A percentile compares a stretch with the other conserved stretches of the same genome.
Evolutionary conservation across 1,140 invertebrate genomes (phyloP).

Genomic region (Reticulitermes speratus): DNA sequence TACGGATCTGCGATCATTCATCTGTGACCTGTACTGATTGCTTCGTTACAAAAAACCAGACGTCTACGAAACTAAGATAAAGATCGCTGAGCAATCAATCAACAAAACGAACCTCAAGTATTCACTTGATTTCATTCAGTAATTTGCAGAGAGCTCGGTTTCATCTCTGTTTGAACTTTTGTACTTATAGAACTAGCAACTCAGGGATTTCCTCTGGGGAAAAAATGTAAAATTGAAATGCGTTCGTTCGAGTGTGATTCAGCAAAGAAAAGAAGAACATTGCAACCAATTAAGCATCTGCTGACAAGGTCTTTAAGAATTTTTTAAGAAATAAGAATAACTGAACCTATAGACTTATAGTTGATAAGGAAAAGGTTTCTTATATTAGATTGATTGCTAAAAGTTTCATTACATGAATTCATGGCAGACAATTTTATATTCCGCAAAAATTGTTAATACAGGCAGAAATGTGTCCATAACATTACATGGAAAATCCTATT

Average conservation of each 20-base stretch:
- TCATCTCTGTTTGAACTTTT: conserved; percentile 12
- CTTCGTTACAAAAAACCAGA: conserved; percentile 5
- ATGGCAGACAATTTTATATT: not conserved
- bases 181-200: not conserved
- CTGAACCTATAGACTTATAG: not conserved
- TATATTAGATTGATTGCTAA: not conserved
- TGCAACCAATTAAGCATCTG: conserved; percentile 8
- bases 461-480: not conserved
- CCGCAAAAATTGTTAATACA: not conserved
- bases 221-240: not conserved
- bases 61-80: not conserved
- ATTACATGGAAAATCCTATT: no score
- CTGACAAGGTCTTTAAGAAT: not conserved
- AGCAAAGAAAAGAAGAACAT: conserved; percentile 3
- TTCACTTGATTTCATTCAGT: not conserved
- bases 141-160: conserved; percentile 11
- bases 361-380: not conserved
- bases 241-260: not conserved
- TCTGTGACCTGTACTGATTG: not conserved
- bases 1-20: not conserved
- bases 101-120: conserved; percentile 9
- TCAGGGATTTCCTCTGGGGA: not conserved
- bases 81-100: not conserved
- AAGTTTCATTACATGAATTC: not conserved
- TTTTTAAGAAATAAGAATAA: not conserved